A percentile compares a stretch with the other conserved stretches of the same genome.
These are phyloP conservation scores for Glaucopsyche alexis DNA, from an alignment of 2,888 invertebrate species.

Conservation along the genomic window DNA sequence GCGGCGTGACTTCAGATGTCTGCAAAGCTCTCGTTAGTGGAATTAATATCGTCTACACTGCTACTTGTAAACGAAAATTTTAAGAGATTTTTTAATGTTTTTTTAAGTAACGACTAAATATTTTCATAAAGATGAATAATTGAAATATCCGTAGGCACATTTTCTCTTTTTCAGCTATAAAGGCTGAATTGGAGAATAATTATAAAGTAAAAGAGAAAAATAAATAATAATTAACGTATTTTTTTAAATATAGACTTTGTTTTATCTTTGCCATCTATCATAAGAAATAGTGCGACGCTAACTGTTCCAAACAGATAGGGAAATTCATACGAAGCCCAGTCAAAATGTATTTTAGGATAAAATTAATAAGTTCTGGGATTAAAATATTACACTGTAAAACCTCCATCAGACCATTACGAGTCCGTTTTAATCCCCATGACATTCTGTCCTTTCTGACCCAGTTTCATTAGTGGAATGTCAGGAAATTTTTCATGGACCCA, in stretches of 20 bases:
- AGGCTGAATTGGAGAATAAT: no score
- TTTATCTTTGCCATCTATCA: no score
- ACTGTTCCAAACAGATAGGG: no score
- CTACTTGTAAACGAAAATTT: background rate
- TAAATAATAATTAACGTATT: no score
- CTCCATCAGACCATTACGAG: constrained; percentile 31
- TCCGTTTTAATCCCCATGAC: constrained; percentile 40
- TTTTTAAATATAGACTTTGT: no score
- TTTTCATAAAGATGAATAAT: no score
- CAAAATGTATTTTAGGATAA: background rate
- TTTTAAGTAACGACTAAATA: background rate
- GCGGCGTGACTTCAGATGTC: constrained; percentile 27
- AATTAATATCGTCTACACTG: constrained; percentile 14
- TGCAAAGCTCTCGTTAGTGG: constrained; percentile 23
- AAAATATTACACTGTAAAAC: constrained; percentile 1
- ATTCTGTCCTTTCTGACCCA: constrained; percentile 55
- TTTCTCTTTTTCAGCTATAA: no score
- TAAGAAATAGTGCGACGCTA: no score
- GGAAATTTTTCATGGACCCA: constrained; percentile 50
- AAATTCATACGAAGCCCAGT: background rate
- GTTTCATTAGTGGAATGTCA: constrained; percentile 64
- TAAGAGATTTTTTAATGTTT: background rate
- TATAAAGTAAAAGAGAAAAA: no score
- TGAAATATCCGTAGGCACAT: no score
- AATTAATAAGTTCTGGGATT: constrained; percentile 6